Conservation (phyloP, 1,140 invertebrate genomes). For the Trachelipus rathkii region DNA sequence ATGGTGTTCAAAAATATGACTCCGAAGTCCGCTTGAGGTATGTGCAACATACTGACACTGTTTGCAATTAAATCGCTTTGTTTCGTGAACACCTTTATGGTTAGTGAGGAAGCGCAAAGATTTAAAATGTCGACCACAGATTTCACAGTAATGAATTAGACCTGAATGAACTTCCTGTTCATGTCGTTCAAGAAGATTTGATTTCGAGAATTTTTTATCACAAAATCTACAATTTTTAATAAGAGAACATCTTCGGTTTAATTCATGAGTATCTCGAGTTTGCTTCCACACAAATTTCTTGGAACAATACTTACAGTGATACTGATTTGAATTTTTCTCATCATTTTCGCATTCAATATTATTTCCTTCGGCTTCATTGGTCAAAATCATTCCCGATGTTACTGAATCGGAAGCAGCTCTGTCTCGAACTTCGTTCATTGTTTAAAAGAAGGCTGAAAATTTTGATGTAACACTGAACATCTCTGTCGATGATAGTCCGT, state of each 20-base stretch:
- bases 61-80: neutral
- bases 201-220: neutral
- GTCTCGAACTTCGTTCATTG: neutral
- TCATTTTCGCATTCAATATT: neutral
- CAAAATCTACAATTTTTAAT: neutral
- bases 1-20: neutral
- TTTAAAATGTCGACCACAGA: neutral
- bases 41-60: neutral
- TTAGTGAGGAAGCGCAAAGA: neutral
- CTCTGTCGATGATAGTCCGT: neutral
- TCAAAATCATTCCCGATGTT: too few relatives aligned
- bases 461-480: neutral
- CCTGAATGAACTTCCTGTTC: neutral
- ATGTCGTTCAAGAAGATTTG: neutral
- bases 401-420: neutral
- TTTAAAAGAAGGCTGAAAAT: neutral
- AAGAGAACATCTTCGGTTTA: neutral
- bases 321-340: neutral
- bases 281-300: neutral
- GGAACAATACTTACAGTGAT: neutral
- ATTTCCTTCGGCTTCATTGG: neutral
- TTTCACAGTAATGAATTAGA: neutral
- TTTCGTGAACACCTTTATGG: neutral
- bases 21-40: neutral
- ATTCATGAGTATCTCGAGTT: neutral